Evolutionary conservation across 2,113 vertebrate genomes (phyloP), one percentile per base, ranked within the genome.

Genomic region (Aix galericulata): DNA sequence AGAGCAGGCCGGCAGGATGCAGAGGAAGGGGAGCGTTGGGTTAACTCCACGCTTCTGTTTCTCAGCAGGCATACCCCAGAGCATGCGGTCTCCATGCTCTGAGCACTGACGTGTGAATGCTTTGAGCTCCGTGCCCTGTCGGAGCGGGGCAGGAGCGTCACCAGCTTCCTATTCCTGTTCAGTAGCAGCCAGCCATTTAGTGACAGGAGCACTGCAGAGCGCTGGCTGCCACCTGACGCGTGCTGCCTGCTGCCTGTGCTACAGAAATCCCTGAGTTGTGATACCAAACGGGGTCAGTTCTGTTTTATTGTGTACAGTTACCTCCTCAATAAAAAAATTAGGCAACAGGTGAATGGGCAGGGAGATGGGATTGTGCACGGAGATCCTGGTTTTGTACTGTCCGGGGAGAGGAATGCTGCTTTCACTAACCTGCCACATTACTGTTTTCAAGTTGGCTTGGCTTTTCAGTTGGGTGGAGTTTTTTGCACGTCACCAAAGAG

Each of bases 31-130:
- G 38, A 64, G 34, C 71, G 38, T 16, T 75, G 42, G 5, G 5
- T 82, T 84, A 53, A 55, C 81, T 69, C 14, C 16, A 1, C 55
- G 46, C 56, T 40, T 42, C 85, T 17, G 55, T 67, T 38, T 40
- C 32, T 36, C 56, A 42, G 16, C 22, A 0, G 53, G 14, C 46
- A 21, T 48, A 48, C 40, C 32, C 50, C 0, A 0, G 36, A 64
- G 50, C 36, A 3, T 32, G 8, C 77, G 36, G 23, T 60, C 9
- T 55, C 38, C 20, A 27, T 17, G 27, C 50, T 83, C 34, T 27
- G 68, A 71, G 52, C 25, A 0, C n/a, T 11, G 64, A 18, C 72
- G 25, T 0, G 0, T 59, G 48, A 63, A 26, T 21, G 23, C 23
- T 9, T 22, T 8, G 59, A 32, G 44, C 63, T 86, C 64, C 48